Base-by-base conservation (phyloP, 2,113 vertebrate species). In the Benitochromis conjunctus region DNA sequence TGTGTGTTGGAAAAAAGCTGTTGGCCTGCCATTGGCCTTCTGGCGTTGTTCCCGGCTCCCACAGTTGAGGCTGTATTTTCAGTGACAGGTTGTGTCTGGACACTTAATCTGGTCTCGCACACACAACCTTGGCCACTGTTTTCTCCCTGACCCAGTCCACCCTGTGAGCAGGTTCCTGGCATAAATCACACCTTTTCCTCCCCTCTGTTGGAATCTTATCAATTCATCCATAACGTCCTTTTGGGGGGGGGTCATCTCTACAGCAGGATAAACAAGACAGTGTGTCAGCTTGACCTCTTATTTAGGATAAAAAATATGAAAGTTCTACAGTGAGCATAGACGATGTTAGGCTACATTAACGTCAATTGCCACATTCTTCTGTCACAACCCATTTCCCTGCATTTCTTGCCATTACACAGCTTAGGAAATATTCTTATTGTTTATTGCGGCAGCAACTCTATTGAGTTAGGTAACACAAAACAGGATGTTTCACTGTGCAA, bases 381-480 rank as follows among this genome's bases (percentile, higher is more conserved):
- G 92, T 92, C 92, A 91, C 89, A 89, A 90, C n/a, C 80, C 89
- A 93, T 94, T 94, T 93, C 94, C 90, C 78, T 41, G 79, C 2
- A 1, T 83, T 89, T 88, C 89, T 93, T 93, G 66, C 90, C 86
- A 92, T 93, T 91, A 82, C 82, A 16, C 90, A 90, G 90, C 88
- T 92, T 92, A 88, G 92, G 93, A 94, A 94, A 88, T 89, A 92
- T 90, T 91, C 85, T 41, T 88, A 92, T 94, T 92, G 93, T 95
- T 93, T 91, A 92, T 91, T 82, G 88, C 91, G 5, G 89, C 90
- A 78, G 89, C 8, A 18, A 83, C 90, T 94, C 91, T 92, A 95
- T 95, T 93, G 95, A 94, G 94, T 95, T 95, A 95, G 92, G 89
- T 89, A 91, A 94, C 87, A 92, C 90, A 92, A 95, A 95, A 95